Percentiles rank a stretch among this genome's conserved stretches.
Evolutionary conservation across 2,113 vertebrate genomes (phyloP).

Genomic region (Guaruba guarouba): DNA sequence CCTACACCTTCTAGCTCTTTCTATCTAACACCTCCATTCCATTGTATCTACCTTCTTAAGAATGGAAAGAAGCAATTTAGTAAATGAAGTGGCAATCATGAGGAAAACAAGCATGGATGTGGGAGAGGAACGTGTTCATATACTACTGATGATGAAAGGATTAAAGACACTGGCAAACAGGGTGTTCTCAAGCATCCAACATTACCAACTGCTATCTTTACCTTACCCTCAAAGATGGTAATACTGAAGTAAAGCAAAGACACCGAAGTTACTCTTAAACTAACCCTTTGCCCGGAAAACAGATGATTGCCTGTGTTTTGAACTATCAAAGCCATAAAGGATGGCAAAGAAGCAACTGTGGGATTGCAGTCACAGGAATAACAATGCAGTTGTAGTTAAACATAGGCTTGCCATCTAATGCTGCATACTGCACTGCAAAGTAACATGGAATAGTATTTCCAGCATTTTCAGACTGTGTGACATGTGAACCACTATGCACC

Average conservation of each 20-base stretch:
- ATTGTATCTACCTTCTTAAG: background rate
- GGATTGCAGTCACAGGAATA: background rate
- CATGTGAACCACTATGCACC: accelerated
- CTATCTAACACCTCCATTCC: background rate
- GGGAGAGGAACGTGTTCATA: background rate
- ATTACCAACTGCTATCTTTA: background rate
- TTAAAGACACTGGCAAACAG: background rate
- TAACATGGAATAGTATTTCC: background rate
- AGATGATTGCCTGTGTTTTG: background rate
- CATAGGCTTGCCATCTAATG: background rate
- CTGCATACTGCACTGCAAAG: background rate
- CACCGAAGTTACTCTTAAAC: background rate
- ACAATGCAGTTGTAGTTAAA: background rate
- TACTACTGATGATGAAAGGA: background rate
- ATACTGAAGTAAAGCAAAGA: background rate
- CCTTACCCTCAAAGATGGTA: background rate
- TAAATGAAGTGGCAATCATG: background rate
- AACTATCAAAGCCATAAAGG: background rate
- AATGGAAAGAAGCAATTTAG: background rate
- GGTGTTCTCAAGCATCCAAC: background rate
- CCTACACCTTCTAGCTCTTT: background rate
- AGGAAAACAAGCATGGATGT: background rate
- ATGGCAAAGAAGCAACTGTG: background rate
- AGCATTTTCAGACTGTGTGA: background rate
- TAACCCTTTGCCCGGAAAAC: background rate